Evolutionary conservation across 2,888 invertebrate genomes (phyloP).

Genomic region (Tenodera sinensis): DNA sequence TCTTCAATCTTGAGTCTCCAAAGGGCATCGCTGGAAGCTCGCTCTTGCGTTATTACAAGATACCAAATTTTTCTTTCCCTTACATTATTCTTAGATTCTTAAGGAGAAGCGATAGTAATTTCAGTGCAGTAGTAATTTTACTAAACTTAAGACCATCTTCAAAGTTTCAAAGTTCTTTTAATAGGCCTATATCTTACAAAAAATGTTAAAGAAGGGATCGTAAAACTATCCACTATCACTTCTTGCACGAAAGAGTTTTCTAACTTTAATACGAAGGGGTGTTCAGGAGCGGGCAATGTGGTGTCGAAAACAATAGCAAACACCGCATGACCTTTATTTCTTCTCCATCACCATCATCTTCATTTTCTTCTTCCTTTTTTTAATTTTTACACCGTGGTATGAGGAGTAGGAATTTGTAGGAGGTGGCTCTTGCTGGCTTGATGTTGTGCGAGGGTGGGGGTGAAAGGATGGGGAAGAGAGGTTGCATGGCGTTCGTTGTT

Average conservation of each 20-base stretch:
- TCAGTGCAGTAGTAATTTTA: slow-evolving; percentile 11
- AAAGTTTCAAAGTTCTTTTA: slow-evolving; percentile 19
- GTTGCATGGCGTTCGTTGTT: slow-evolving; percentile 17
- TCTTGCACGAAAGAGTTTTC: not conserved
- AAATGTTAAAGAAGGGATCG: not conserved
- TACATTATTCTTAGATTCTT: not conserved
- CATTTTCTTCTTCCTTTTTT: not conserved
- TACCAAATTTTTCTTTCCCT: not conserved
- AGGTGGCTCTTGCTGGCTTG: not conserved
- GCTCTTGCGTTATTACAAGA: not conserved
- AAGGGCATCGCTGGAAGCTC: not conserved
- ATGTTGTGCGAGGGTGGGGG: not conserved
- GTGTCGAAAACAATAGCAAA: slow-evolving; percentile 23
- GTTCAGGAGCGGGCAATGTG: not conserved
- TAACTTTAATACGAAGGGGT: not conserved
- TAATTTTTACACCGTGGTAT: not conserved
- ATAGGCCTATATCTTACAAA: not conserved
- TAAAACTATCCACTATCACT: not conserved
- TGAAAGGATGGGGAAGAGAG: not conserved
- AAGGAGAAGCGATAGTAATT: not conserved
- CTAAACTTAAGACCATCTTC: slow-evolving; percentile 4
- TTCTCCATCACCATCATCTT: not conserved
- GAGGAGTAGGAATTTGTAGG: not conserved
- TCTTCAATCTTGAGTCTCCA: not conserved
- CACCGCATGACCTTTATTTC: slow-evolving; percentile 1